Conservation (phyloP, 2,113 vertebrate genomes). For the Irena cyanogastra region DNA sequence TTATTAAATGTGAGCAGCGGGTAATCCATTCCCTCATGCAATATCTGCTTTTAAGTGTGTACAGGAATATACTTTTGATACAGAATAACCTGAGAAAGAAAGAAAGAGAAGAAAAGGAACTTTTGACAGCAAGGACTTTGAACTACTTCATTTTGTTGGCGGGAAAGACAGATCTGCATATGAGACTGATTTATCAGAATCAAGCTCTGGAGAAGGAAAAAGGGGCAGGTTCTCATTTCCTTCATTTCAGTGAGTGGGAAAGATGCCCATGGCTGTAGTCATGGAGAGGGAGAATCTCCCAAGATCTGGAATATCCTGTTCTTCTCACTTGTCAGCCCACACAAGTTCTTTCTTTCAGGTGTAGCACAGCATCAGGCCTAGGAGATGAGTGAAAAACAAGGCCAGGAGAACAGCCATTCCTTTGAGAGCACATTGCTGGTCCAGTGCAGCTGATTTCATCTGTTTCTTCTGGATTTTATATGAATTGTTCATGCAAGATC, state of each 20-base stretch:
- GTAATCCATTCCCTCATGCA: neutral
- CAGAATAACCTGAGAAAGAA: neutral
- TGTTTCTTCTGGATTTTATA: neutral
- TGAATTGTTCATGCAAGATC: neutral
- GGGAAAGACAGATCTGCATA: neutral
- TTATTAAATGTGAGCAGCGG: slow-evolving; percentile 33
- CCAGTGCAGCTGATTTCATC: neutral
- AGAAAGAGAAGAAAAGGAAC: neutral
- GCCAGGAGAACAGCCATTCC: neutral
- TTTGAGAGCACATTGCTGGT: neutral
- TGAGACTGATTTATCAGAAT: neutral
- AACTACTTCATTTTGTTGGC: neutral
- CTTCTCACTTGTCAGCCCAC: neutral
- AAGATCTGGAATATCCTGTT: neutral
- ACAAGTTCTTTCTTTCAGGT: neutral
- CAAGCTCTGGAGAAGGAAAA: neutral
- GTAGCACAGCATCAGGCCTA: neutral
- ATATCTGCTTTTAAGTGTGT: neutral
- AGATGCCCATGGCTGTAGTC: neutral
- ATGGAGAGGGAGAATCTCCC: neutral
- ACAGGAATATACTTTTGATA: neutral
- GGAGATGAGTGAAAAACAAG: neutral
- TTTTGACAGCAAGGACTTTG: neutral
- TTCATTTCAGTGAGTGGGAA: neutral
- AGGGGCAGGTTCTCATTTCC: neutral